Conservation (phyloP, 1,140 invertebrate species). For the Centruroides sculpturatus region DNA sequence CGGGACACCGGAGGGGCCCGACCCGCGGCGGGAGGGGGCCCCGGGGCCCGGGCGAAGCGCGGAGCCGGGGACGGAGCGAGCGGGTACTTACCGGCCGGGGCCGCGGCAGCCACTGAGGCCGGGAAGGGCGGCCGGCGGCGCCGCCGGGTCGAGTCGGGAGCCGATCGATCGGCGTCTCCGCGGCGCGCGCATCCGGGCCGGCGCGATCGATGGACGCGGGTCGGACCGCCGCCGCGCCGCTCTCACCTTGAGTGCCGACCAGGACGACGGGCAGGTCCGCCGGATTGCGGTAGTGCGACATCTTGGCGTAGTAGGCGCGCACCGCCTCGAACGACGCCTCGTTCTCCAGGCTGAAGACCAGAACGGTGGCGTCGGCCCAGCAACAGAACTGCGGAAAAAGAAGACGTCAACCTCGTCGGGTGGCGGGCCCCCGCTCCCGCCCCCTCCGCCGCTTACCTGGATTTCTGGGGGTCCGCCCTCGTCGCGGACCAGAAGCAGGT, state of each 20-base stretch:
- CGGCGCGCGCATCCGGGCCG: not conserved
- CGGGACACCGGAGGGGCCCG: no score
- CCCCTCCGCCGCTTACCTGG: conserved; percentile 45
- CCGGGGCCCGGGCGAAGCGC: no score
- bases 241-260: conserved; percentile 86
- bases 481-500: conserved; percentile 87
- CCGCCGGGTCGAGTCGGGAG: no score
- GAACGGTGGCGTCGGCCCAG: conserved; percentile 96
- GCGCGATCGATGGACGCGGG: not conserved
- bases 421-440: no score
- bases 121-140: no score
- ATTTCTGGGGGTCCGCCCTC: conserved; percentile 89
- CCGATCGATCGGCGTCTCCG: no score
- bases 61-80: no score
- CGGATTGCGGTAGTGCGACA: conserved; percentile 86
- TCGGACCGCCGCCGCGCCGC: not conserved
- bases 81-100: no score
- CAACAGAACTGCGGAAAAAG: conserved; percentile 64
- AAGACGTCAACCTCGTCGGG: no score
- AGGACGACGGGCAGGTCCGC: conserved; percentile 89
- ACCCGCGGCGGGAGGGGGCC: no score
- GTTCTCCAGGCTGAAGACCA: conserved; percentile 94
- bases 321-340: conserved; percentile 89
- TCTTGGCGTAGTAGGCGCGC: conserved; percentile 89
- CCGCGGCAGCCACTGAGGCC: no score